Conservation (phyloP, 2,888 invertebrate species). For the Drosophila birchii region DNA sequence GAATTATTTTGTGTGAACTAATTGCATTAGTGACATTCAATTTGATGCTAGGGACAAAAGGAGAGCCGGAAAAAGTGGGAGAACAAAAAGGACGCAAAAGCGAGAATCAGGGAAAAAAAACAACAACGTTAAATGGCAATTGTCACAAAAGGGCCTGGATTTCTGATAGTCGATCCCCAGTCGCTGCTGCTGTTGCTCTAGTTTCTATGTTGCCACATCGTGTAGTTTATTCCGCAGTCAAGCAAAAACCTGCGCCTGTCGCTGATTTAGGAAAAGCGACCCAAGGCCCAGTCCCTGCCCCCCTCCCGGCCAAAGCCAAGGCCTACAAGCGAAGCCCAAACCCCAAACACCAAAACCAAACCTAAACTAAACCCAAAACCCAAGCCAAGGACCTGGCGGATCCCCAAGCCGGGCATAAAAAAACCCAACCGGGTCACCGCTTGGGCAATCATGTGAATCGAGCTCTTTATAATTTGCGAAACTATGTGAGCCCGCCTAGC, state of each 20-base stretch:
- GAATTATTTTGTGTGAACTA: conserved; percentile 79
- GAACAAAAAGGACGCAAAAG: background rate
- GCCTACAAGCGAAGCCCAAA: conserved; percentile 14
- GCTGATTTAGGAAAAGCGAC: conserved; percentile 56
- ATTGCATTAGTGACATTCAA: conserved; percentile 82
- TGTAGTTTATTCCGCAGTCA: conserved; percentile 65
- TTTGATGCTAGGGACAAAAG: conserved; percentile 57
- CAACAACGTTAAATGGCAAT: conserved; percentile 72
- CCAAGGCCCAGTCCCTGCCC: conserved; percentile 22
- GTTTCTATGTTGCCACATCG: conserved; percentile 43
- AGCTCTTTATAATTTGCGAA: conserved; percentile 76
- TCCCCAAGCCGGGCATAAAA: conserved; percentile 8
- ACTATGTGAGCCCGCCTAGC: conserved; percentile 37
- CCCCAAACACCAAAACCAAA: conserved; percentile 17
- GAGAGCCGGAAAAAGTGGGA: conserved; percentile 13
- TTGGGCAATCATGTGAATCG: conserved; percentile 80
- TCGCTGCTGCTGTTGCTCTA: conserved; percentile 45
- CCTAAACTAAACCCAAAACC: conserved; percentile 10
- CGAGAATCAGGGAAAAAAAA: conserved; percentile 49
- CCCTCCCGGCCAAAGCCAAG: conserved; percentile 4
- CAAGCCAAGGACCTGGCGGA: conserved; percentile 17
- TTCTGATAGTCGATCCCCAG: conserved; percentile 44
- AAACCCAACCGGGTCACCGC: conserved; percentile 54
- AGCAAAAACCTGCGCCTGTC: conserved; percentile 65
- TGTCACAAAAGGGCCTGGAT: conserved; percentile 62